phyloP scores from a whole-genome alignment of 2,888 invertebrate genomes.

The Conomelus anceps region DNA sequence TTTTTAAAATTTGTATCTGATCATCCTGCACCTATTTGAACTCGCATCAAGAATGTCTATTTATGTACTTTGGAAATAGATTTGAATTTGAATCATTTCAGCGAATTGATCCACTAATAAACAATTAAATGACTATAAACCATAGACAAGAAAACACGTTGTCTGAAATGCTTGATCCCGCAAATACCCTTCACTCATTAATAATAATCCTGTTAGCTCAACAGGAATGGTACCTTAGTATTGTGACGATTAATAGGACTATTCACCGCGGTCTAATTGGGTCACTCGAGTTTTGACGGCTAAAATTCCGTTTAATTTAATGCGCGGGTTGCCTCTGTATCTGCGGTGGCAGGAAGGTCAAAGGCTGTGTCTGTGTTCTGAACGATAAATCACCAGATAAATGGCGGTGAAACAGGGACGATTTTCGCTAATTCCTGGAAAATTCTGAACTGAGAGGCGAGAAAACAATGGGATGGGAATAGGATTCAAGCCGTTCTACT shows the following conservation, averaged over 20 bases:
- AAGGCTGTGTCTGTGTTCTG: too few species aligned
- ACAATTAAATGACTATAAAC: too few species aligned
- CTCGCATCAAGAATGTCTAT: too few species aligned
- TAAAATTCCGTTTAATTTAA: not conserved
- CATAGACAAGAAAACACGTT: not conserved
- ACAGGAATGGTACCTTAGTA: not conserved
- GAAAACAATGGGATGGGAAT: not conserved
- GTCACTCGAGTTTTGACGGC: not conserved
- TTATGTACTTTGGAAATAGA: too few species aligned
- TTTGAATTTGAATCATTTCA: too few species aligned
- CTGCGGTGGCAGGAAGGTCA: not conserved
- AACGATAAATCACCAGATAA: not conserved
- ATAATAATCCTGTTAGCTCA: not conserved
- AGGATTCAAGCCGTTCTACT: not conserved
- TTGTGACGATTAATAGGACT: not conserved
- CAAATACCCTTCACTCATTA: not conserved
- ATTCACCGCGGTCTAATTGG: not conserved
- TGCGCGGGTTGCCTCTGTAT: too few species aligned
- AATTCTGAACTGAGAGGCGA: too few species aligned
- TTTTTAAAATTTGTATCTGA: too few species aligned
- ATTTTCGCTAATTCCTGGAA: not conserved
- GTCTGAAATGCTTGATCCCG: not conserved
- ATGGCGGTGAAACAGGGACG: not conserved
- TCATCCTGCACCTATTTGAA: too few species aligned
- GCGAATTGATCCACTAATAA: too few species aligned